Evolutionary conservation across 2,797 vertebrate genomes (phyloP), one percentile per base, ranked within the genome.

Genomic region (Masticophis lateralis): DNA sequence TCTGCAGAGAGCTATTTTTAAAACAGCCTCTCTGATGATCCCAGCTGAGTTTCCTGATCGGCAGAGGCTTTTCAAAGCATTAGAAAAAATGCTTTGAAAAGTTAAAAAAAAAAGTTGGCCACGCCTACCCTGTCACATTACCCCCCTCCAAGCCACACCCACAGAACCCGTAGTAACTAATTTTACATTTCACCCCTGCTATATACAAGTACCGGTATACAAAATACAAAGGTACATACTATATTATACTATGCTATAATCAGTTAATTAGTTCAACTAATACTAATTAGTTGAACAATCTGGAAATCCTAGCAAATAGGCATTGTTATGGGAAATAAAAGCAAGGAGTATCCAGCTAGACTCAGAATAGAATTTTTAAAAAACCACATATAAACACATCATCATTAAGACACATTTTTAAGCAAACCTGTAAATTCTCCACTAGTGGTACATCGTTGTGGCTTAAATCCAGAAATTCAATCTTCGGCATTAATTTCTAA

Each of bases 391-490:
- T 28, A 28, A 2, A 4, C 27, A 61, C 14, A 93, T 83, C 4
- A 0, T 11, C 53, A 90, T 55, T 43, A 86, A 93, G 89, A 93
- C 88, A 95, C 32, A 61, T 32, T 16, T 66, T 53, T 91, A 90
- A 66, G 79, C 94, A 95, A 95, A 99, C 99, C 98, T 99, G 99
- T 25, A 99, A 97, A 95, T 99, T 99, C 95, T 99, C 99, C 95
- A 99, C 98, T 2, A 98, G 96, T 74, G 97, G 97, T 92, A 99
- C 98, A 37, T 98, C 98, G 95, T 99, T 99, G 97, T 99, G 98
- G 96, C 99, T 99, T 96, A 99, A 98, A 96, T 99, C 99, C 95
- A 99, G 97, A 96, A 99, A 99, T 96, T 99, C 99, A 94, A 99
- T 99, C 96, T 99, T 98, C 0, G 98, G 99, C 96, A 99, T 99